Evolutionary conservation across 2,888 invertebrate species (phyloP), one percentile per base, ranked within the genome.

Genomic region (Cosmia pyralina): DNA sequence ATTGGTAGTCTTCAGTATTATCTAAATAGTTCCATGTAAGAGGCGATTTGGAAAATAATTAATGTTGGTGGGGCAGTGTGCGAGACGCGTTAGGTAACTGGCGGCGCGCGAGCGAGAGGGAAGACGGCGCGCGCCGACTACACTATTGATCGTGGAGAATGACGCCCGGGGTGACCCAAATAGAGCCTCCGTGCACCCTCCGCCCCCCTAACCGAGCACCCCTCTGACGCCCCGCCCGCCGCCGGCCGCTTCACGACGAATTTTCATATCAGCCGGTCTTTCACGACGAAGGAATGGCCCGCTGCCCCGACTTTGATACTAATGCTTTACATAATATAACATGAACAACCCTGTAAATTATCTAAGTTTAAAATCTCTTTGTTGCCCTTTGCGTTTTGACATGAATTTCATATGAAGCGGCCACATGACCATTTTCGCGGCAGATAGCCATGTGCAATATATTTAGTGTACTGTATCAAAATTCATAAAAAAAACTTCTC

Each of bases 91-190:
- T 95, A 93, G 95, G 93, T 96, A 95, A 95, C 92, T 90, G 93
- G 89, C 90, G 92, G 91, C 90, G 92, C 85, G 92, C 87, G 91
- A 93, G 93, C 84, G 92, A 91, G 95, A 93, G 79, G 86, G 92
- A 77, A 88, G 88, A 81, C 94, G 93, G 95, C 96, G 96, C 96
- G 96, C 96, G 95, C 95, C 93, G 94, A 81, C 90, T 89, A 90
- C 85, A 85, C 91, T 96, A 96, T 96, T 93, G 96, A 96, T 96
- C 95, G 96, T 80, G 93, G 93, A 91, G 93, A 91, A 93, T 94
- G 95, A 94, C 95, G 96, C 96, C 96, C 96, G 93, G 96, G 96
- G 95, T 96, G 96, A 96, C 96, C 96, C 96, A 96, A 95, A 96
- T 96, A 96, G 94, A 95, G 94, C 94, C 96, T 95, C 92, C 93